Base-by-base conservation (phyloP, 1,140 invertebrate species). In the Hermetia illucens region DNA sequence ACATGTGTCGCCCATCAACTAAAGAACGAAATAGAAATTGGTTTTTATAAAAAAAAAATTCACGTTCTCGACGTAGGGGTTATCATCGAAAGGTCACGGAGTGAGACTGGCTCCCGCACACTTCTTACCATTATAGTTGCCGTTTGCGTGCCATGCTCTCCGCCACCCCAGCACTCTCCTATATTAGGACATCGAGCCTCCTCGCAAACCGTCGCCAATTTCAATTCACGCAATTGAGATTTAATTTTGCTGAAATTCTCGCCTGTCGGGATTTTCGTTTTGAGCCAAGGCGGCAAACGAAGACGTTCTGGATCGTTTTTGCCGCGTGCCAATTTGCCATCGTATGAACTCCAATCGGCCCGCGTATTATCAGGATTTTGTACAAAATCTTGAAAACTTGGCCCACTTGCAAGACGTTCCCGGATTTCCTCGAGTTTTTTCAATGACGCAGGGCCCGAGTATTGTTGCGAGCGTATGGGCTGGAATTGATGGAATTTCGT, bases 151-250 rank as follows among this genome's bases (percentile, higher is more conserved):
- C 80, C 79, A 65, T 88, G 75, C 48, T 78, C 72, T 36, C 84
- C 84, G n/a, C 85, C 94, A 44, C 92, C 93, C 96, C 96, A 99
- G 65, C 95, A 98, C 68, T 98, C 93, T 16, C 93, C 92, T 49
- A 99, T 98, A 64, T 99, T 99, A 1, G 96, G 96, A 72, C 96
- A 99, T 44, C 89, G 70, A 0, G 96, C 96, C 68, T 99, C 96
- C 61, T 98, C 92, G 63, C 96, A 99, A 2, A 99, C 95, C 3
- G 96, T 99, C 50, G 90, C 84, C 8, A 99, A 66, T 49, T 94
- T 96, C 10, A 98, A 66, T 12, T 79, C 73, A 38, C 89, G 65
- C 9, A 99, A 63, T 53, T 91, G 82, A 34, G 82, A 70, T 54
- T 97, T 98, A 12, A 99, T 62, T 52, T 74, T 75, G 45, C 68